phyloP scores from a whole-genome alignment of 2,888 invertebrate species.

The Yponomeuta cagnagella region DNA sequence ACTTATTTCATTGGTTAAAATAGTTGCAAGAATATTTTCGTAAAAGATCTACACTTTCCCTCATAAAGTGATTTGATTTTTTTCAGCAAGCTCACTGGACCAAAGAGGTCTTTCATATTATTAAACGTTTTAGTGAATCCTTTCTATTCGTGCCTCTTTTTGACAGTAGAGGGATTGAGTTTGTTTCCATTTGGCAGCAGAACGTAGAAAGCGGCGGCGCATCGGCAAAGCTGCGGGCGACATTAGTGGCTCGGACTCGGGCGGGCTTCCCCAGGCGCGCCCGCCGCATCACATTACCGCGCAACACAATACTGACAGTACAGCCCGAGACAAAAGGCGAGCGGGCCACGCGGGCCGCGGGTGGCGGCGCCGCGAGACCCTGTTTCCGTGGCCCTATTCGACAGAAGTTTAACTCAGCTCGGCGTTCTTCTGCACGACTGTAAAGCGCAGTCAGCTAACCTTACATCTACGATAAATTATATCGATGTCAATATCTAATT shows the following conservation, averaged over 20 bases:
- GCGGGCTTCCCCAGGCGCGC: background rate
- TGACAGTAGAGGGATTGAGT: background rate
- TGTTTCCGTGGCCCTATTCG: background rate
- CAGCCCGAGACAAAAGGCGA: background rate
- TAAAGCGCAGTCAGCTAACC: too few species aligned
- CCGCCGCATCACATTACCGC: background rate
- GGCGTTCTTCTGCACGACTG: too few species aligned
- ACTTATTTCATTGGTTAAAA: too few species aligned
- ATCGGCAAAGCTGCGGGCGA: background rate
- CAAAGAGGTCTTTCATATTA: too few species aligned
- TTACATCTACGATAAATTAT: too few species aligned
- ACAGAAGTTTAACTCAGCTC: background rate
- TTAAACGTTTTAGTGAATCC: too few species aligned
- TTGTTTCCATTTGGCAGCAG: background rate
- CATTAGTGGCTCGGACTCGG: background rate
- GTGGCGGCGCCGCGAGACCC: background rate
- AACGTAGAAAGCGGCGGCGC: background rate
- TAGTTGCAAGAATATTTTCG: too few species aligned
- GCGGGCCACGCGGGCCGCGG: background rate
- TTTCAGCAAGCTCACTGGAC: too few species aligned
- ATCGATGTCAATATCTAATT: too few species aligned
- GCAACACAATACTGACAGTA: background rate
- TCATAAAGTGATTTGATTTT: too few species aligned
- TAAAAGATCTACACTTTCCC: too few species aligned
- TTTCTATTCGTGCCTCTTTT: background rate